Conservation (phyloP, 2,797 vertebrate genomes). For the Ctenosaura bakeri region DNA sequence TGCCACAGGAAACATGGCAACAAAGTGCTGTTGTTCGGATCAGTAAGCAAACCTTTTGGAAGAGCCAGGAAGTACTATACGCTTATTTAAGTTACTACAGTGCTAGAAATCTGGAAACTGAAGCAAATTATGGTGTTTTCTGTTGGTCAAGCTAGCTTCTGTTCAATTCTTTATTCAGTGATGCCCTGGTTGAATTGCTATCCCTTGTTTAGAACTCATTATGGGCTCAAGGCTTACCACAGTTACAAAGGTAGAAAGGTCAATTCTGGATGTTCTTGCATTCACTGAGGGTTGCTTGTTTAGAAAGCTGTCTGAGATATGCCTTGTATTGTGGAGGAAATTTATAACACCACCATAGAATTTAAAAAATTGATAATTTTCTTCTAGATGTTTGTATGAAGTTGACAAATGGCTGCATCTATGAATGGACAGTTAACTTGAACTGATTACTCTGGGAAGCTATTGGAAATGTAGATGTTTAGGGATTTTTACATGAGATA, state of each 20-base stretch:
- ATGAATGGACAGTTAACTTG: neutral
- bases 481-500: neutral
- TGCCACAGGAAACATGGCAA: neutral
- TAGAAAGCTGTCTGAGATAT: neutral
- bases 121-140: neutral
- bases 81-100: neutral
- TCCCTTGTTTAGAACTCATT: neutral
- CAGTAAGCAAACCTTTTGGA: neutral
- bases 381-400: neutral
- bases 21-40: neutral
- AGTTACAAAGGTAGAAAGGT: neutral
- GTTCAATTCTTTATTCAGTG: neutral
- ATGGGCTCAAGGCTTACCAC: neutral
- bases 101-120: neutral
- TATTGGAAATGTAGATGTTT: neutral
- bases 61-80: neutral
- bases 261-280: neutral
- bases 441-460: neutral
- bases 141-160: neutral
- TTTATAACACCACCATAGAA: neutral
- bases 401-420: neutral
- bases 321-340: neutral
- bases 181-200: neutral
- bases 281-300: neutral
- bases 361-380: too few relatives aligned